phyloP scores from a whole-genome alignment of 2,797 vertebrate genomes.

The Schizothorax lantsangensis region DNA sequence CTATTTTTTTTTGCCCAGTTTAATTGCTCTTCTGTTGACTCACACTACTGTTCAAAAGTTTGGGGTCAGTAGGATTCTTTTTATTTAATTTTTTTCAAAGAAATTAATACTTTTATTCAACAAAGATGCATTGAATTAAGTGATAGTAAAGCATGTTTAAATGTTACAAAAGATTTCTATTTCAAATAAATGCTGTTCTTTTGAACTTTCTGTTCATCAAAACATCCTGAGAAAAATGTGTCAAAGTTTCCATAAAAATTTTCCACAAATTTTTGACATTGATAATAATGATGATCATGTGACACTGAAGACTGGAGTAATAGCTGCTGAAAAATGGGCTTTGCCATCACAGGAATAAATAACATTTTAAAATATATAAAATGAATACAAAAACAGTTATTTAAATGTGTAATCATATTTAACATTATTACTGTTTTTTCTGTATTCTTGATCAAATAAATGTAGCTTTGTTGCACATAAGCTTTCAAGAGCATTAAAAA shows the following conservation, averaged over 20 bases:
- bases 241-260: not conserved
- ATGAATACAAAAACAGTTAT: too few relatives aligned
- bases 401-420: not conserved
- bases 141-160: not conserved
- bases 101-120: not conserved
- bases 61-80: too few relatives aligned
- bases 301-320: not conserved
- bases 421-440: not conserved
- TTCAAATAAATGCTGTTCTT: not conserved
- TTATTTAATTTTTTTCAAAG: not conserved
- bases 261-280: not conserved
- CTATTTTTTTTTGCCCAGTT: not conserved
- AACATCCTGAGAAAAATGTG: not conserved
- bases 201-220: not conserved
- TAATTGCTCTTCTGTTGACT: not conserved
- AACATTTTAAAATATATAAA: too few relatives aligned
- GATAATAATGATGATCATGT: not conserved
- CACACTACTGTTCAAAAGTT: not conserved
- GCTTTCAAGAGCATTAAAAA: not conserved
- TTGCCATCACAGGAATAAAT: too few relatives aligned
- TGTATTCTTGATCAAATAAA: not conserved
- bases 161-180: not conserved
- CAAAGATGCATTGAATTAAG: not conserved
- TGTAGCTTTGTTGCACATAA: not conserved
- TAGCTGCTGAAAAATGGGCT: too few relatives aligned